phyloP scores from a whole-genome alignment of 2,888 invertebrate genomes.

The Hemistola chrysoprasaria region DNA sequence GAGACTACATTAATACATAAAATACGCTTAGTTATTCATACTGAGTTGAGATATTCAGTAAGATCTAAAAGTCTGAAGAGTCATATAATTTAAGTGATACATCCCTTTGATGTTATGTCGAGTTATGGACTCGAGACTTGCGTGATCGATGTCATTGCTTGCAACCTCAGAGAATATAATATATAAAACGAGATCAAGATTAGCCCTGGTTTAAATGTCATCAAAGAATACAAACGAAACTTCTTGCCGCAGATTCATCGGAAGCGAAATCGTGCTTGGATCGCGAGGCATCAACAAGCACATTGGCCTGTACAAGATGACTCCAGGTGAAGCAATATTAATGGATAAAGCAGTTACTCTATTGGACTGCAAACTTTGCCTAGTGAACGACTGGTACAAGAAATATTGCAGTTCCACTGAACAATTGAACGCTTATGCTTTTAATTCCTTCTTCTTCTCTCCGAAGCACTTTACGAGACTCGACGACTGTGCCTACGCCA shows the following conservation, averaged over 20 bases:
- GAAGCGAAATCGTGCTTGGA: constrained; percentile 66
- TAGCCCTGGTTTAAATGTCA: background rate
- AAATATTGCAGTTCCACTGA: constrained; percentile 48
- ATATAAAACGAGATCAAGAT: constrained; percentile 2
- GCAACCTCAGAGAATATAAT: background rate
- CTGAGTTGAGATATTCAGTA: too few relatives aligned
- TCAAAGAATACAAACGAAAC: constrained; percentile 14
- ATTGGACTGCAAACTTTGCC: constrained; percentile 41
- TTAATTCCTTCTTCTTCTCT: constrained; percentile 50
- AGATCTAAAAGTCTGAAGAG: too few relatives aligned
- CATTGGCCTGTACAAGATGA: constrained; percentile 73
- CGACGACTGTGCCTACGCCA: constrained; percentile 62
- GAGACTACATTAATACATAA: too few relatives aligned
- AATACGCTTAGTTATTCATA: too few relatives aligned
- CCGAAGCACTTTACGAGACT: constrained; percentile 40
- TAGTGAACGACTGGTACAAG: constrained; percentile 56
- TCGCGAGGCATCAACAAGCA: constrained; percentile 69
- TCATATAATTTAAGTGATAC: too few relatives aligned
- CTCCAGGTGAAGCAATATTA: constrained; percentile 56
- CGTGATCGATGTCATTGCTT: constrained; percentile 1
- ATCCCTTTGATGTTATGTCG: too few relatives aligned
- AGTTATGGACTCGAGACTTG: background rate
- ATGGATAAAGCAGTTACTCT: constrained; percentile 62
- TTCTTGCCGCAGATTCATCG: constrained; percentile 69
- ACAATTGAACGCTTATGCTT: constrained; percentile 48